phyloP scores from a whole-genome alignment of 2,888 invertebrate species.

The Caenorhabditis panamensis region DNA sequence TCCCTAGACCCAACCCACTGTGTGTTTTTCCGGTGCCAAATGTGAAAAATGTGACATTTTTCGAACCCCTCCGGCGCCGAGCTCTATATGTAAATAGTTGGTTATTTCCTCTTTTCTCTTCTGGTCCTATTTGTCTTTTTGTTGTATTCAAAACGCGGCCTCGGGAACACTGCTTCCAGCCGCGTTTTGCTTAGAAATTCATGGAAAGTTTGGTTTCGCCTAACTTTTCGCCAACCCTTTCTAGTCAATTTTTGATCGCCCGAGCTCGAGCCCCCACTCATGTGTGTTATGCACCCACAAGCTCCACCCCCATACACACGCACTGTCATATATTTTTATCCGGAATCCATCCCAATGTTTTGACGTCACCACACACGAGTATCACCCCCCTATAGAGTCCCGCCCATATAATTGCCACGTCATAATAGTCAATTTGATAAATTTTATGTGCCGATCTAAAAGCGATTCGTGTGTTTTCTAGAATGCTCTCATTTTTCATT shows the following conservation, averaged over 20 bases:
- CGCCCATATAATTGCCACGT: constrained; percentile 4
- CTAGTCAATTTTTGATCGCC: constrained; percentile 31
- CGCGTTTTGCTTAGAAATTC: constrained; percentile 25
- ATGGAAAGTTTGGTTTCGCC: constrained; percentile 28
- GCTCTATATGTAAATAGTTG: constrained; percentile 35
- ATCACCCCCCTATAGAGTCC: background rate
- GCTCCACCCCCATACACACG: constrained; percentile 7
- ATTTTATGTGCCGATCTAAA: background rate
- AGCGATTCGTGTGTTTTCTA: background rate
- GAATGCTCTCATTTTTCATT: background rate
- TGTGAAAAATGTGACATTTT: constrained; percentile 14
- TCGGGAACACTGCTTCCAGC: background rate
- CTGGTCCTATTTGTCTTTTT: constrained; percentile 10
- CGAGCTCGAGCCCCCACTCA: too few relatives aligned
- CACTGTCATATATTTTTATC: background rate
- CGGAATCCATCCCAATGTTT: background rate
- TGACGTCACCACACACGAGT: background rate
- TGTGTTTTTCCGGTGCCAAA: constrained; percentile 10
- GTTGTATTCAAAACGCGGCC: background rate
- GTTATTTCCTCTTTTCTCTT: constrained; percentile 5
- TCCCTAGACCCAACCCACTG: background rate
- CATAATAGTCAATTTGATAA: constrained; percentile 3
- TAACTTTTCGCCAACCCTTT: background rate
- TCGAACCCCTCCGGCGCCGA: background rate
- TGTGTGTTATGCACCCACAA: background rate